Evolutionary conservation across 2,113 vertebrate species (phyloP).

Genomic region (Urocitellus parryii): DNA sequence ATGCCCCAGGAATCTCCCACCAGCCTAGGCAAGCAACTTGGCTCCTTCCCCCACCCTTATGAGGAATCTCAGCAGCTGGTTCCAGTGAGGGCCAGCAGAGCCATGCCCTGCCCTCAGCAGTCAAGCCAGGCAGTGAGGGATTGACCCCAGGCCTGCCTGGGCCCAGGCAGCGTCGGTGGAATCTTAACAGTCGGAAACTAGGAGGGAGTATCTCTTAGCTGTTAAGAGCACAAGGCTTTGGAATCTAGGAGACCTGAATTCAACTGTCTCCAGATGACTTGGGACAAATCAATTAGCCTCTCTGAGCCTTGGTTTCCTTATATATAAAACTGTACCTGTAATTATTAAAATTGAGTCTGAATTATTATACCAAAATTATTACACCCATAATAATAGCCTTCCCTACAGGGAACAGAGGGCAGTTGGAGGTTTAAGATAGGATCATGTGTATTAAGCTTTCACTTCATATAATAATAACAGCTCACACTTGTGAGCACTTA

Average conservation of each 20-base stretch:
- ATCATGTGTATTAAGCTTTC: background rate
- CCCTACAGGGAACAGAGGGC: background rate
- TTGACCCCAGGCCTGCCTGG: conserved; percentile 36
- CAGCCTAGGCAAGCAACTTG: background rate
- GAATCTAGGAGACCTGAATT: background rate
- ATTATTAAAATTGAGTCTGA: background rate
- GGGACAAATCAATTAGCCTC: conserved; percentile 31
- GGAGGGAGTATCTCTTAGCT: background rate
- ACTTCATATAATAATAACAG: background rate
- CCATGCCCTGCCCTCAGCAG: background rate
- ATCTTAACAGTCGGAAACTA: background rate
- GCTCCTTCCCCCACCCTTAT: background rate
- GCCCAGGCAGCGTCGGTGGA: background rate
- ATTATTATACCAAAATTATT: conserved; percentile 15
- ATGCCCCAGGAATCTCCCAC: conserved; percentile 51
- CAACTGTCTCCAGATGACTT: background rate
- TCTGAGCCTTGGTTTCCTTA: conserved; percentile 25
- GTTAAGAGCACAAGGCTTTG: background rate
- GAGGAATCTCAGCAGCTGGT: conserved; percentile 62
- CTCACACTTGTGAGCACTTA: background rate
- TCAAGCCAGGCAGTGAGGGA: background rate
- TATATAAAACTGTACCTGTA: background rate
- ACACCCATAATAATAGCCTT: background rate
- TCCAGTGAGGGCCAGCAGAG: background rate
- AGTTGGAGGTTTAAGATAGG: background rate